Conservation (phyloP, 2,888 invertebrate species). For the Polyommatus icarus region DNA sequence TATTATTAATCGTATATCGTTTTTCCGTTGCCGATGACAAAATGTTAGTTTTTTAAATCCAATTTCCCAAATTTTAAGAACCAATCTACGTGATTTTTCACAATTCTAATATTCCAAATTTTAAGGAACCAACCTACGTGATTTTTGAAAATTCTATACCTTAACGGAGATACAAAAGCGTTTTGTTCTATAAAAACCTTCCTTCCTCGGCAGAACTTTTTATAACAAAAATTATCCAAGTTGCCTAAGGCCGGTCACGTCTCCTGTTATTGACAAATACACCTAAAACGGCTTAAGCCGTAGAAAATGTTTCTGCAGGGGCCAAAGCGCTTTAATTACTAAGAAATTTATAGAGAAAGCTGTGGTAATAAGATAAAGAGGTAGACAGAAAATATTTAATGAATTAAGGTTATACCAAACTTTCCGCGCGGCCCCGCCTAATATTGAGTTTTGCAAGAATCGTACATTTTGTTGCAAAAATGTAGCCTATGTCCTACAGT, state of each 20-base stretch:
- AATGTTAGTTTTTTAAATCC: not conserved
- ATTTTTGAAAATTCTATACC: not conserved
- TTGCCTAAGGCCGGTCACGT: conserved; percentile 29
- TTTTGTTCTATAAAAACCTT: not conserved
- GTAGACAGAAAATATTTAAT: not conserved
- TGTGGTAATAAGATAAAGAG: not conserved
- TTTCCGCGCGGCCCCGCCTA: no score
- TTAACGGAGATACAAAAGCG: not conserved
- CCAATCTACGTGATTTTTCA: not conserved
- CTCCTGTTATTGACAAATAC: conserved; percentile 16
- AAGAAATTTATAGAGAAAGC: not conserved
- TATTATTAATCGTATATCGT: no score
- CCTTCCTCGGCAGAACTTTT: not conserved
- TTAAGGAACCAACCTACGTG: not conserved
- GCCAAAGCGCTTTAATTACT: not conserved
- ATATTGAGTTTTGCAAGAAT: not conserved
- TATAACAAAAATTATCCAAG: conserved; percentile 14
- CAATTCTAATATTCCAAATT: not conserved
- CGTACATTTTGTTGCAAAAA: not conserved
- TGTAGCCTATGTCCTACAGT: not conserved
- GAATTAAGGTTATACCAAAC: no score
- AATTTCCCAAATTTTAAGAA: not conserved
- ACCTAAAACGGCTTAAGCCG: conserved; percentile 1
- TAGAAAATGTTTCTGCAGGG: not conserved
- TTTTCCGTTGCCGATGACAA: no score